Percentiles rank a stretch among this genome's conserved stretches.
Evolutionary conservation across 1,140 invertebrate species (phyloP).

Genomic region (Mizuhopecten yessoensis): DNA sequence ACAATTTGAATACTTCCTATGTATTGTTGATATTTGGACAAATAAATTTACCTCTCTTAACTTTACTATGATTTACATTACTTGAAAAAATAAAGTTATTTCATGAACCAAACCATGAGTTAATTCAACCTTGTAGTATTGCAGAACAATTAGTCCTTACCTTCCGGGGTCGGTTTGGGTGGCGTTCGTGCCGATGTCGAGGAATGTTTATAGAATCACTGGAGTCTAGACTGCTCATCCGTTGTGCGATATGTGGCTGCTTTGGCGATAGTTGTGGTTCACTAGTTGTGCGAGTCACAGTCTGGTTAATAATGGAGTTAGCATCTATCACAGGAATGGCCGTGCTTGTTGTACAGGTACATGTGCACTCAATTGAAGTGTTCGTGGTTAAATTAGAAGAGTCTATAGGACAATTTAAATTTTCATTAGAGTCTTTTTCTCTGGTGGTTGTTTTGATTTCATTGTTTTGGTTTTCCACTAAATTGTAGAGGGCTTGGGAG

Average conservation of each 20-base stretch:
- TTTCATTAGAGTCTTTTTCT: slow-evolving; percentile 81
- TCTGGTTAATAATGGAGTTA: slow-evolving; percentile 62
- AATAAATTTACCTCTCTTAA: too few relatives aligned
- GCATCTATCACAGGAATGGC: slow-evolving; percentile 64
- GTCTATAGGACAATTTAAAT: slow-evolving; percentile 73
- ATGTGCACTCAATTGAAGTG: slow-evolving; percentile 40
- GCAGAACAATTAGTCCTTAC: too few relatives aligned
- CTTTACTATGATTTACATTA: too few relatives aligned
- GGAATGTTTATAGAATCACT: slow-evolving; percentile 35
- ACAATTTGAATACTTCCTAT: too few relatives aligned
- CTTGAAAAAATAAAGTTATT: too few relatives aligned
- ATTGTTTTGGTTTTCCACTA: slow-evolving; percentile 69
- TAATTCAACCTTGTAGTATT: too few relatives aligned
- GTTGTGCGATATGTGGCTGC: slow-evolving; percentile 29
- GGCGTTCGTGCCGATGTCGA: background rate
- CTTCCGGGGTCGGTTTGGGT: background rate
- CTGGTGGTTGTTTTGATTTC: slow-evolving; percentile 67
- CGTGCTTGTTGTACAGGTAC: slow-evolving; percentile 41
- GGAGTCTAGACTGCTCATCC: slow-evolving; percentile 23
- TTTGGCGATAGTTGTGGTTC: slow-evolving; percentile 68
- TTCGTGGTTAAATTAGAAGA: slow-evolving; percentile 45
- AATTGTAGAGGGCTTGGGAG: slow-evolving; percentile 59
- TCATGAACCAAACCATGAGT: too few relatives aligned
- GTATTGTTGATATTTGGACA: too few relatives aligned
- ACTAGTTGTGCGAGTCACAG: slow-evolving; percentile 74